Conservation (phyloP, 2,888 invertebrate species). For the Cantharis rufa region DNA sequence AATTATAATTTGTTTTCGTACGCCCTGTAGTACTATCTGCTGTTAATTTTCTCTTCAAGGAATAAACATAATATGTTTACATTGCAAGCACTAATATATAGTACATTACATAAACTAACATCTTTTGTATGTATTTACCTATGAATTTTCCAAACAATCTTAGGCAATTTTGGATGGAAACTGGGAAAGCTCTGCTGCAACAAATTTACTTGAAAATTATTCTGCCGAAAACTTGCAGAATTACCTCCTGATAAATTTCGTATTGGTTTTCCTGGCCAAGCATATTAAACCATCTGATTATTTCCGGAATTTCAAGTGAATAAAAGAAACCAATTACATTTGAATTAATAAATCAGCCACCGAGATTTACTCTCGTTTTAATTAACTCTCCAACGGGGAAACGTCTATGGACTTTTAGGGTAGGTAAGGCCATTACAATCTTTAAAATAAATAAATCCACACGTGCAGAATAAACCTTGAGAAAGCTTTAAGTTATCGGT, state of each 20-base stretch:
- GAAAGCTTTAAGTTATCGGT: background rate
- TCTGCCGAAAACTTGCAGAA: background rate
- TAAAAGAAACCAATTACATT: background rate
- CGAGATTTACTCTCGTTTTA: background rate
- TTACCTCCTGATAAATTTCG: background rate
- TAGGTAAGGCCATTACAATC: background rate
- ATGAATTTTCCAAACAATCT: background rate
- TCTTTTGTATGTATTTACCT: background rate
- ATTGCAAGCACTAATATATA: background rate
- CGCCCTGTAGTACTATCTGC: background rate
- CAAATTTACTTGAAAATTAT: background rate
- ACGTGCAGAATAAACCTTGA: background rate
- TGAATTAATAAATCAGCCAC: background rate
- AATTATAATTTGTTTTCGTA: background rate
- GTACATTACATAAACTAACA: background rate
- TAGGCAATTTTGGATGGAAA: too few species aligned
- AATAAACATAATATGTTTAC: background rate
- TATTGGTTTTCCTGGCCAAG: background rate
- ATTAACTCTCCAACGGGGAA: background rate
- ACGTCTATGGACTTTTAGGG: too few species aligned
- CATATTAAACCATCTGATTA: background rate
- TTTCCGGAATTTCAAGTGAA: background rate
- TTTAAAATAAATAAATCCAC: background rate
- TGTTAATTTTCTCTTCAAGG: background rate
- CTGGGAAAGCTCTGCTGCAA: too few species aligned